phyloP scores from a whole-genome alignment of 1,140 invertebrate species.

The Rhyzopertha dominica region DNA sequence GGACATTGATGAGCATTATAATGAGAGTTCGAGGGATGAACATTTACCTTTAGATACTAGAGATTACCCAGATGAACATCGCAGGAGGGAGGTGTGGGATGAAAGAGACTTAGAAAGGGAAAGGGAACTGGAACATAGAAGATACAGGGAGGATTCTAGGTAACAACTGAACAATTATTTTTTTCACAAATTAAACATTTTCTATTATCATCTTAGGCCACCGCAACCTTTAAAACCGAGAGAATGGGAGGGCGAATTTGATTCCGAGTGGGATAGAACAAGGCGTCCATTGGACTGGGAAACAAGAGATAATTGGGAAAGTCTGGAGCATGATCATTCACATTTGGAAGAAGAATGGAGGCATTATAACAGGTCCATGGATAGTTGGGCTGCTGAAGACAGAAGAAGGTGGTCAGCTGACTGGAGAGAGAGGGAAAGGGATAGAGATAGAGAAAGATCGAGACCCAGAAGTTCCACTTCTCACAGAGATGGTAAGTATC shows the following conservation, averaged over 20 bases:
- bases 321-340: constrained; percentile 24
- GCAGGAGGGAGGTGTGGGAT: constrained; percentile 39
- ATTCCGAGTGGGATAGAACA: constrained; percentile 39
- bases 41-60: constrained; percentile 28
- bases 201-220: too few species aligned
- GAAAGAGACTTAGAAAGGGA: constrained; percentile 31
- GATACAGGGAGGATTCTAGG: too few species aligned
- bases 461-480: constrained; percentile 39
- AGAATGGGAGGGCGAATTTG: constrained; percentile 35
- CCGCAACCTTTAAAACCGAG: constrained; percentile 22
- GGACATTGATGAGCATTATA: constrained; percentile 38
- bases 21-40: constrained; percentile 34
- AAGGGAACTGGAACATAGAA: constrained; percentile 15
- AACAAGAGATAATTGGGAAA: constrained; percentile 23
- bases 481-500: constrained; percentile 18
- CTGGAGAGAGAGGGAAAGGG: constrained; percentile 34
- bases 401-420: constrained; percentile 36
- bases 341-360: constrained; percentile 42
- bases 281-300: constrained; percentile 39
- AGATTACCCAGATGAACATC: constrained; percentile 37
- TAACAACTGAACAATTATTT: too few species aligned
- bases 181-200: too few species aligned
- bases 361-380: constrained; percentile 39
- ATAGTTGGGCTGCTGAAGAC: constrained; percentile 36
- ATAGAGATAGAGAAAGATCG: constrained; percentile 20